Evolutionary conservation across 2,888 invertebrate genomes (phyloP).

Genomic region (Mythimna impura): DNA sequence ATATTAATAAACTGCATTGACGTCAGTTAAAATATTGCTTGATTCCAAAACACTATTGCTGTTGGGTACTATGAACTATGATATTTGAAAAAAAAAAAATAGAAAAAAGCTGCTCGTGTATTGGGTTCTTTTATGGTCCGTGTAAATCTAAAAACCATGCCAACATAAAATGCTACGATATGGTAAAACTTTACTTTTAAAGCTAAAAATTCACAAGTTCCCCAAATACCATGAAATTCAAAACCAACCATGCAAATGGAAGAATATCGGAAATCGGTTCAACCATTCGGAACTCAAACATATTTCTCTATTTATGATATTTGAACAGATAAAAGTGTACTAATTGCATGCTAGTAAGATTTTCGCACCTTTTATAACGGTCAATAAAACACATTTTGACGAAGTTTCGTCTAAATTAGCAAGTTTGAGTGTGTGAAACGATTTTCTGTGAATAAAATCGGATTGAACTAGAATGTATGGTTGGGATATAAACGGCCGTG

Average conservation of each 20-base stretch:
- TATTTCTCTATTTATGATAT: conserved; percentile 62
- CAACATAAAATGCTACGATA: conserved; percentile 42
- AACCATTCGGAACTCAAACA: conserved; percentile 50
- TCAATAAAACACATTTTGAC: conserved; percentile 66
- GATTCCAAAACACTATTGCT: not conserved
- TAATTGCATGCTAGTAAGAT: conserved; percentile 64
- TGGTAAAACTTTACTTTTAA: conserved; percentile 27
- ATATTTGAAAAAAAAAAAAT: conserved; percentile 11
- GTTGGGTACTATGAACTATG: conserved; percentile 10
- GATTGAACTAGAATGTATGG: conserved; percentile 58
- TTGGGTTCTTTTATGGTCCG: conserved; percentile 27
- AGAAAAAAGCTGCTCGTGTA: not conserved
- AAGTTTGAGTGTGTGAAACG: conserved; percentile 65
- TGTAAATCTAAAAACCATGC: conserved; percentile 36
- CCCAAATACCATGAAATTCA: conserved; percentile 47
- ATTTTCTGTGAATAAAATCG: conserved; percentile 60
- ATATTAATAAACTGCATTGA: not conserved
- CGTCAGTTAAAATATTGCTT: conserved; percentile 10
- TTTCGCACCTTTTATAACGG: conserved; percentile 67
- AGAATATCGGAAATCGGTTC: conserved; percentile 40
- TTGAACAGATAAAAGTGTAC: conserved; percentile 65
- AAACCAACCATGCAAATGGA: conserved; percentile 45
- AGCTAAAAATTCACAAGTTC: conserved; percentile 17
- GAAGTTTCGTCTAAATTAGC: conserved; percentile 63
- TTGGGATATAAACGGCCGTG: conserved; percentile 49